A percentile compares a stretch with the other conserved stretches of the same genome.
These are phyloP conservation scores for Ophion obscuratus DNA, from an alignment of 2,888 invertebrate genomes.

Conservation along the genomic window DNA sequence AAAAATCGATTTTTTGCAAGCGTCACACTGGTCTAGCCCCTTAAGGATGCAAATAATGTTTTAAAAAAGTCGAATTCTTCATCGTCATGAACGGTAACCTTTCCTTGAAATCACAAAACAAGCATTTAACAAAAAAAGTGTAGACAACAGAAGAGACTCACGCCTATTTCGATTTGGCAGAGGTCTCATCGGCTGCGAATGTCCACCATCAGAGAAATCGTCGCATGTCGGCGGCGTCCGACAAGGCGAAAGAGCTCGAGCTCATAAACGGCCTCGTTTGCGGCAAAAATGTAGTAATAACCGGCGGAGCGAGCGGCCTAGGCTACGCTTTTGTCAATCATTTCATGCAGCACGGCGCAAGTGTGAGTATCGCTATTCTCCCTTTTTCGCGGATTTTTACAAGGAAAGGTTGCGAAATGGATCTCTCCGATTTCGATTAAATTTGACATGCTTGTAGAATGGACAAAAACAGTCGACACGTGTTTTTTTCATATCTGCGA, in stretches of 20 bases:
- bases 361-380: conserved; percentile 68
- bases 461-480: too few relatives aligned
- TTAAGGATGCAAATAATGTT: too few relatives aligned
- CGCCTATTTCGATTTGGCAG: conserved; percentile 5
- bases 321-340: conserved; percentile 79
- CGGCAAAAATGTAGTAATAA: conserved; percentile 79
- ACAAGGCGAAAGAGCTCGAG: conserved; percentile 78
- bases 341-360: conserved; percentile 78
- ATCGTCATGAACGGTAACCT: too few relatives aligned
- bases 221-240: conserved; percentile 76
- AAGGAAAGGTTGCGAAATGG: too few relatives aligned
- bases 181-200: conserved; percentile 32
- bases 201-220: conserved; percentile 64
- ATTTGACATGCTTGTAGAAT: too few relatives aligned
- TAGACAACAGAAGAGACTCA: background rate
- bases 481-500: too few relatives aligned
- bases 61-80: too few relatives aligned
- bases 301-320: conserved; percentile 80
- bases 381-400: background rate
- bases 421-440: too few relatives aligned
- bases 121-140: too few relatives aligned
- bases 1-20: too few relatives aligned
- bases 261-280: conserved; percentile 77
- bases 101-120: too few relatives aligned
- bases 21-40: too few relatives aligned